A percentile compares a stretch with the other conserved stretches of the same genome.
These are phyloP conservation scores for Enteromius afrohamiltoni DNA, from an alignment of 2,797 vertebrate species.

Conservation along the genomic window DNA sequence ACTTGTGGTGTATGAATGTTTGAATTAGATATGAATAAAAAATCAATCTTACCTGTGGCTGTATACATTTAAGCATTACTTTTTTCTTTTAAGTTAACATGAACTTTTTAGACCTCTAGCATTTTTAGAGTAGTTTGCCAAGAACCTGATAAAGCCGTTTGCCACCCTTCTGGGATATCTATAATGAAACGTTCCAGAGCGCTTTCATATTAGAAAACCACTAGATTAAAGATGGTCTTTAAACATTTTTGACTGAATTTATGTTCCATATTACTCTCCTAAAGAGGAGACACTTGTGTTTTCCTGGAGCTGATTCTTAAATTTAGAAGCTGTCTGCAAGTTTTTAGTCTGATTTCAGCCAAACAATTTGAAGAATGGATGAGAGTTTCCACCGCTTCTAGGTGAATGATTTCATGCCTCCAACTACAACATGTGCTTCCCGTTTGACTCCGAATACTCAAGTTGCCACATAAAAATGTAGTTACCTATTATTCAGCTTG, in stretches of 20 bases:
- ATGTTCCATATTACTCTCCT: conserved; percentile 52
- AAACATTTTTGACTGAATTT: conserved; percentile 43
- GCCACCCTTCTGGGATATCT: not conserved
- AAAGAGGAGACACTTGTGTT: conserved; percentile 34
- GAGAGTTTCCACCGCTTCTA: conserved; percentile 45
- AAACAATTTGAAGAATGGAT: conserved; percentile 50
- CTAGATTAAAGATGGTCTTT: conserved; percentile 42
- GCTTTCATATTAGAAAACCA: conserved; percentile 24
- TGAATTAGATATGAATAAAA: not conserved
- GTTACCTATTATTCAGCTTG: not conserved
- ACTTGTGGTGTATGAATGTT: not conserved
- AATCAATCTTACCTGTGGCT: not conserved
- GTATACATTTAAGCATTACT: not conserved
- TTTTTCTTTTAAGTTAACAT: conserved; percentile 1
- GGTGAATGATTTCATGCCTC: conserved; percentile 36
- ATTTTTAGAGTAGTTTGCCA: not conserved
- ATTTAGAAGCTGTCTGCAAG: conserved; percentile 37
- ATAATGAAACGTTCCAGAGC: conserved; percentile 21
- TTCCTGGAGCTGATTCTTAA: conserved; percentile 48
- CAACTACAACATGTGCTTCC: conserved; percentile 21
- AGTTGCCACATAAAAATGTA: not conserved
- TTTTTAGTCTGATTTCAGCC: conserved; percentile 37
- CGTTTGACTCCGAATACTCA: not conserved
- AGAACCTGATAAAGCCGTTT: conserved; percentile 27
- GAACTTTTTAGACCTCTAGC: not conserved